Evolutionary conservation across 64 coral and sea anemone genomes (phyloP).

Genomic region (Montipora efflorescens): DNA sequence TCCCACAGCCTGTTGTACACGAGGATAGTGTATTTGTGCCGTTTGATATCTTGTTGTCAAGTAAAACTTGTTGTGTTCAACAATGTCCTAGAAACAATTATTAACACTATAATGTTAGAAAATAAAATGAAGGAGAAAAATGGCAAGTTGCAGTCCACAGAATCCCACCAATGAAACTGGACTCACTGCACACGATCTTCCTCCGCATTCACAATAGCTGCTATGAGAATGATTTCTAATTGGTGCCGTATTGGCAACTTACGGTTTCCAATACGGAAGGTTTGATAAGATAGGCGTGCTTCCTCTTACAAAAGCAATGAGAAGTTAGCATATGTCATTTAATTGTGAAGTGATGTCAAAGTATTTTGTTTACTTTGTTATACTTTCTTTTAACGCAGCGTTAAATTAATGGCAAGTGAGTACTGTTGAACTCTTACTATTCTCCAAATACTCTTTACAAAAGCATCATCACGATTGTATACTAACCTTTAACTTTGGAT

Average conservation of each 20-base stretch:
- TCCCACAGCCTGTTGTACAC: neutral
- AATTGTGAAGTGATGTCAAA: neutral
- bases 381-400: neutral
- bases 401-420: neutral
- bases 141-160: neutral
- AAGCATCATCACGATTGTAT: neutral
- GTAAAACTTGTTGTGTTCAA: no score
- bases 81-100: neutral
- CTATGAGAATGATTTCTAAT: neutral
- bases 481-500: slow-evolving; percentile 8
- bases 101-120: neutral
- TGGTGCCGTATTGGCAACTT: neutral
- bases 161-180: neutral
- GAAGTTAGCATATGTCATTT: neutral
- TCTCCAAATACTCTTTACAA: neutral
- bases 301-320: slow-evolving; percentile 4
- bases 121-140: neutral
- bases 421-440: neutral
- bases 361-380: neutral
- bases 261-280: neutral
- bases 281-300: neutral
- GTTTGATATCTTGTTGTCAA: no score
- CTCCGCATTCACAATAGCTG: neutral
- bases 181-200: neutral
- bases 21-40: no score